Conservation (phyloP, 2,888 invertebrate species). For the Lampropteryx suffumata region DNA sequence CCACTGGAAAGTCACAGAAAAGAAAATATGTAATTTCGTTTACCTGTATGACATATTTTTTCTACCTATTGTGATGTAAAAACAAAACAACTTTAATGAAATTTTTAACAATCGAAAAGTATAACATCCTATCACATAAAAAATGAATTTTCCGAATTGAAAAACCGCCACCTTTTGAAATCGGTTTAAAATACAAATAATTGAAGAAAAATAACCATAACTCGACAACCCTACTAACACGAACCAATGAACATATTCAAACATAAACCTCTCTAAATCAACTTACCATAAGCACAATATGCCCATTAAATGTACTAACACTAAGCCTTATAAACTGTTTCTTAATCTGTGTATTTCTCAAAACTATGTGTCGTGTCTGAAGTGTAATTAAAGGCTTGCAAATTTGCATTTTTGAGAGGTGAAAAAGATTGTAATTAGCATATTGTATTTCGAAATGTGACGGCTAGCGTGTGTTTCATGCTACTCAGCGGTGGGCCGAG, state of each 20-base stretch:
- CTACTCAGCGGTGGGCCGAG: constrained; percentile 74
- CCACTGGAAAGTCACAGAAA: too few relatives aligned
- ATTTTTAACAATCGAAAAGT: too few relatives aligned
- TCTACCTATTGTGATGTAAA: too few relatives aligned
- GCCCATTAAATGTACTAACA: neutral
- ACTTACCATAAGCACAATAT: constrained; percentile 48
- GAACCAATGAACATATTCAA: constrained; percentile 57
- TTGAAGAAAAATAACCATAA: too few relatives aligned
- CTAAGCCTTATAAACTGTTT: constrained; percentile 24
- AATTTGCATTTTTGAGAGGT: constrained; percentile 81
- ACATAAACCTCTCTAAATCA: constrained; percentile 62
- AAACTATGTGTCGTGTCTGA: constrained; percentile 78
- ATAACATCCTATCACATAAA: too few relatives aligned
- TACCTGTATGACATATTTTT: too few relatives aligned
- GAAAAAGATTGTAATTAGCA: constrained; percentile 80
- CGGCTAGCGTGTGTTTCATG: constrained; percentile 71
- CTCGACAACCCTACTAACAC: constrained; percentile 43
- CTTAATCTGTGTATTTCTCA: constrained; percentile 53
- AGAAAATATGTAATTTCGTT: too few relatives aligned
- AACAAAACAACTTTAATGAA: too few relatives aligned
- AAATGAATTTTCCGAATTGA: neutral
- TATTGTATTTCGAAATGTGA: constrained; percentile 82
- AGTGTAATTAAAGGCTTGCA: constrained; percentile 76
- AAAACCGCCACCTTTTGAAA: too few relatives aligned
- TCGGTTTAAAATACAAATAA: too few relatives aligned